Evolutionary conservation across 2,113 vertebrate species (phyloP).

Genomic region (human): DNA sequence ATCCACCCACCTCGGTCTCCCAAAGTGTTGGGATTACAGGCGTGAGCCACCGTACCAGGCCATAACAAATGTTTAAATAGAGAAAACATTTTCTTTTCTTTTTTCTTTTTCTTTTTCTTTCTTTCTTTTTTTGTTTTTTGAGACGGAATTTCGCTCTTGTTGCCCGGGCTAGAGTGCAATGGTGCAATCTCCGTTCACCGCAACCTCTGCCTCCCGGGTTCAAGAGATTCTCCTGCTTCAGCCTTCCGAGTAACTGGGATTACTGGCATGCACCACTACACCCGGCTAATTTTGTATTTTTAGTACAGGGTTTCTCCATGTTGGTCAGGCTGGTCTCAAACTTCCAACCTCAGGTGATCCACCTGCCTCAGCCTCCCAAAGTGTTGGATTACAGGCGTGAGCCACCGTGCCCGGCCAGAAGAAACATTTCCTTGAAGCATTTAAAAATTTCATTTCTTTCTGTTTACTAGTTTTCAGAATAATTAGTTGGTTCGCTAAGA

Average conservation of each 20-base stretch:
- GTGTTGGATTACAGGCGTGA: neutral
- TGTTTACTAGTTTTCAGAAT: constrained; percentile 14
- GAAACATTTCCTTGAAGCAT: no score
- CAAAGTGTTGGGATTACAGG: no score
- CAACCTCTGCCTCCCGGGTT: neutral
- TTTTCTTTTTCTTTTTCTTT: no score
- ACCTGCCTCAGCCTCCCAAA: neutral
- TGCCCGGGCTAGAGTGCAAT: neutral
- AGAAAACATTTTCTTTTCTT: no score
- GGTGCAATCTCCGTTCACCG: neutral
- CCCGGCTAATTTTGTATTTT: neutral
- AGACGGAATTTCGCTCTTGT: neutral
- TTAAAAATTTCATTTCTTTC: neutral
- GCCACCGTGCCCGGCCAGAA: neutral
- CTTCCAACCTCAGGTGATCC: neutral
- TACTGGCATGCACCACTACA: neutral
- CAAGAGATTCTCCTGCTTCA: neutral
- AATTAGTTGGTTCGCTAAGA: neutral
- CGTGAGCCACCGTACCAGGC: no score
- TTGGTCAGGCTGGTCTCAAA: neutral
- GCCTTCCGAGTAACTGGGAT: neutral
- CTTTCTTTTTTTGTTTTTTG: no score
- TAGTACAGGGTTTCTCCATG: neutral
- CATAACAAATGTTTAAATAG: no score
- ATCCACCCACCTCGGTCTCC: no score